Percentiles rank a stretch among this genome's conserved stretches.
Conservation (phyloP, 2,797 vertebrate genomes). For the Notamacropus eugenii region DNA sequence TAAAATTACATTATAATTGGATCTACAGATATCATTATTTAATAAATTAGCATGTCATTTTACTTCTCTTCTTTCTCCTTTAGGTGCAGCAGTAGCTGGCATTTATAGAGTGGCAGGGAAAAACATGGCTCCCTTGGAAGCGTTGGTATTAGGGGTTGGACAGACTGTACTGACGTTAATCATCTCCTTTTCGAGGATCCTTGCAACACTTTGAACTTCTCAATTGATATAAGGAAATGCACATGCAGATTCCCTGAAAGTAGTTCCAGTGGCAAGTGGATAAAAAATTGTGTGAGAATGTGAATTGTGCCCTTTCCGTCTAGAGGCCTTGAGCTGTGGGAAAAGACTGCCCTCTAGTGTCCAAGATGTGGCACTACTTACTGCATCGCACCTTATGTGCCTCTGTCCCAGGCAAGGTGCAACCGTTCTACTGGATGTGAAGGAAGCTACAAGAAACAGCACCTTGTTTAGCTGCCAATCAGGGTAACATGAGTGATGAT, state of each 20-base stretch:
- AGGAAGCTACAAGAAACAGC: conserved; percentile 71
- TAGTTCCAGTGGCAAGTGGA: conserved; percentile 49
- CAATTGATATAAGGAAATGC: conserved; percentile 64
- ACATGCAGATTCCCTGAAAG: conserved; percentile 67
- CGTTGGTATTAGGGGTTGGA: conserved; percentile 95
- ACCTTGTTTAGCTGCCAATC: conserved; percentile 82
- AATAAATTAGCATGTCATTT: no score
- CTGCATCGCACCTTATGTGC: conserved; percentile 84
- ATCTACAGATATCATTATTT: no score
- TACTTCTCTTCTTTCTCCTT: background rate
- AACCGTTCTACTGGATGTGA: conserved; percentile 16
- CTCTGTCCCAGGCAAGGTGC: conserved; percentile 80
- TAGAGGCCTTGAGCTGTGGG: conserved; percentile 71
- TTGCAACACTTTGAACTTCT: conserved; percentile 92
- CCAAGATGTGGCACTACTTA: conserved; percentile 82
- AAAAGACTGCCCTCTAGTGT: conserved; percentile 81
- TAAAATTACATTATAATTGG: background rate
- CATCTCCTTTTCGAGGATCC: conserved; percentile 95
- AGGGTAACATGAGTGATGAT: conserved; percentile 66
- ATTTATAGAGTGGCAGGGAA: conserved; percentile 98
- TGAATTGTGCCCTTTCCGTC: conserved; percentile 58
- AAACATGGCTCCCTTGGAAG: conserved; percentile 96
- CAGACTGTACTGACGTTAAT: conserved; percentile 94
- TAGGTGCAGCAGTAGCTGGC: conserved; percentile 95
- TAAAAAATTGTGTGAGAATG: conserved; percentile 48